These are phyloP conservation scores for Athripsodes cinereus DNA, from an alignment of 2,888 invertebrate genomes.

Conservation along the genomic window DNA sequence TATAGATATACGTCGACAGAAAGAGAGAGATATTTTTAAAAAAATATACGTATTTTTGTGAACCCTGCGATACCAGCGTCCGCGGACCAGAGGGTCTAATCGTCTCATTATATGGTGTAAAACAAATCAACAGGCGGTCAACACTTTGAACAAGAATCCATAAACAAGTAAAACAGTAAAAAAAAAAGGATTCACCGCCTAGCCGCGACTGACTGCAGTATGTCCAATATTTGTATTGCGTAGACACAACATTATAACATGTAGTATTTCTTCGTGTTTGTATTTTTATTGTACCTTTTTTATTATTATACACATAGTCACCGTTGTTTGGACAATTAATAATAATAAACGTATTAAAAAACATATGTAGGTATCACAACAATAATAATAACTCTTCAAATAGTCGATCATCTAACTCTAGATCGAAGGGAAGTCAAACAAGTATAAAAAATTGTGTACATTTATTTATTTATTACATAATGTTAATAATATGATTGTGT, in stretches of 20 bases:
- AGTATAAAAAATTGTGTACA: too few species aligned
- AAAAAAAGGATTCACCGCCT: neutral
- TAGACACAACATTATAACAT: neutral
- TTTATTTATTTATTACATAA: neutral
- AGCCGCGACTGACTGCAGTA: neutral
- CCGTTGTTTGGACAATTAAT: neutral
- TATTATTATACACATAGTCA: neutral
- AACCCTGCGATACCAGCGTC: neutral
- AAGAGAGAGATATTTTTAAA: too few species aligned
- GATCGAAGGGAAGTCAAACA: too few species aligned
- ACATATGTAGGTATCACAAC: too few species aligned
- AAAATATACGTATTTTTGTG: too few species aligned
- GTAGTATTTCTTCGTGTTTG: neutral
- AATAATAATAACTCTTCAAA: too few species aligned
- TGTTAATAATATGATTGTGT: neutral
- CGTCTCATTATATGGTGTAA: slow-evolving; percentile 24
- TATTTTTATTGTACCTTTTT: slow-evolving; percentile 1
- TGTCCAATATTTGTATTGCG: neutral
- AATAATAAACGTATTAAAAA: neutral
- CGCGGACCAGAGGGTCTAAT: slow-evolving; percentile 15
- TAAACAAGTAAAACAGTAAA: neutral
- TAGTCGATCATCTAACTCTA: too few species aligned
- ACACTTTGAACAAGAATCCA: slow-evolving; percentile 1
- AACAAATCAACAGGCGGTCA: slow-evolving; percentile 23
- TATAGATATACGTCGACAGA: too few species aligned